Conservation (phyloP, 1,140 invertebrate genomes). For the Psilanteris sp. region DNA sequence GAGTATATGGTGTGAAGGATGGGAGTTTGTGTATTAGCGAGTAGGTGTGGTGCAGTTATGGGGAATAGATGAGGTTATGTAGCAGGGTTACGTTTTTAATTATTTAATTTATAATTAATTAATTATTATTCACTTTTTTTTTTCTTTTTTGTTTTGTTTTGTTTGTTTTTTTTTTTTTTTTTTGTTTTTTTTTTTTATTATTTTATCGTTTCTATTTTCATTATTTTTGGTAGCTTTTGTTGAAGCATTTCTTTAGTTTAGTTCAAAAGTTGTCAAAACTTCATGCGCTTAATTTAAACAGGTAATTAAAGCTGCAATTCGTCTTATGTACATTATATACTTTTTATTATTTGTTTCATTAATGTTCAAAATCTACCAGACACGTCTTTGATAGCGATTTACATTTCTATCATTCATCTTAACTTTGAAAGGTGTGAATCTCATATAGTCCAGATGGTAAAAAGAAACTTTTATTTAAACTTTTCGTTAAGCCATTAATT, state of each 20-base stretch:
- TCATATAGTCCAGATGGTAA: constrained; percentile 27
- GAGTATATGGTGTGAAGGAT: constrained; percentile 42
- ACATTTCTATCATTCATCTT: constrained; percentile 4
- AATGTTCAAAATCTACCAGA: constrained; percentile 11
- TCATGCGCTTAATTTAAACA: constrained; percentile 18
- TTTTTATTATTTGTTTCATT: too few relatives aligned
- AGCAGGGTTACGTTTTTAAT: too few relatives aligned
- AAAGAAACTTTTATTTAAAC: constrained; percentile 36
- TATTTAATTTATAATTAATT: too few relatives aligned
- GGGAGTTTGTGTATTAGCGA: too few relatives aligned
- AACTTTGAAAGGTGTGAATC: constrained; percentile 5
- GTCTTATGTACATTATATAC: constrained; percentile 39
- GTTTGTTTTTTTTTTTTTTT: too few relatives aligned
- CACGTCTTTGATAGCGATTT: constrained; percentile 8
- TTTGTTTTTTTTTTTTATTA: too few relatives aligned
- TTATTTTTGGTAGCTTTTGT: too few relatives aligned
- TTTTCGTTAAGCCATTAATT: constrained; percentile 1
- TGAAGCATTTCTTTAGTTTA: constrained; percentile 45
- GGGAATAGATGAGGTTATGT: too few relatives aligned
- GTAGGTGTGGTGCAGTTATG: too few relatives aligned
- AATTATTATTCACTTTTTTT: too few relatives aligned
- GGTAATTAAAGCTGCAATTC: constrained; percentile 34
- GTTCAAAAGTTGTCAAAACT: constrained; percentile 35
- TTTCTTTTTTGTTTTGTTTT: too few relatives aligned
- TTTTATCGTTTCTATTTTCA: too few relatives aligned